A percentile compares a stretch with the other conserved stretches of the same genome.
Evolutionary conservation across 2,888 invertebrate species (phyloP).

Genomic region (Cephus pygmeus): DNA sequence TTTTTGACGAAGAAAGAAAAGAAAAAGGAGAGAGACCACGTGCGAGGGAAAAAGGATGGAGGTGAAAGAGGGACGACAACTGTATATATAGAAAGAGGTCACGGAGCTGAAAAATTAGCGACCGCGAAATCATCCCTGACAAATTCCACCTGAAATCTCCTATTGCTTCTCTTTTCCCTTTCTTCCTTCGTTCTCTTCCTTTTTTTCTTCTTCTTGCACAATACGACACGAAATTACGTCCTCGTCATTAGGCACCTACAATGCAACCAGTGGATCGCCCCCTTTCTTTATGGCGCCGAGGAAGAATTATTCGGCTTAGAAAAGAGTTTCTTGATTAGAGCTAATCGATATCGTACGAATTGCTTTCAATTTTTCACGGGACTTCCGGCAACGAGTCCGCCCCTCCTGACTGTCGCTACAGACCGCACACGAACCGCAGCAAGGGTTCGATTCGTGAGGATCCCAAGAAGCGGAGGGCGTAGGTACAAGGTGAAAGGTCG

Average conservation of each 20-base stretch:
- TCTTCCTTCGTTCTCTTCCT: too few species aligned
- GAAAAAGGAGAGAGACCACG: neutral
- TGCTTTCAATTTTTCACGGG: neutral
- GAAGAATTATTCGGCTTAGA: neutral
- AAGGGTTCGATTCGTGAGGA: neutral
- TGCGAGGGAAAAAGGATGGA: neutral
- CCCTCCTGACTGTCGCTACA: neutral
- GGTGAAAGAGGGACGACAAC: neutral
- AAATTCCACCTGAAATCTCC: neutral
- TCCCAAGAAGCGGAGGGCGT: neutral
- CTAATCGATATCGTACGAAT: neutral
- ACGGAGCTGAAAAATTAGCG: neutral
- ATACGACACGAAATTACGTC: neutral
- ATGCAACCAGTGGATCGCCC: neutral
- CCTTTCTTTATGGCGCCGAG: neutral
- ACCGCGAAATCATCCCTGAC: neutral
- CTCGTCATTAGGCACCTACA: neutral
- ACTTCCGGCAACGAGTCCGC: neutral
- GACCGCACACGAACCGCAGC: neutral
- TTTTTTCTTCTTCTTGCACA: neutral
- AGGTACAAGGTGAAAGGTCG: neutral
- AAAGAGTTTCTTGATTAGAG: neutral
- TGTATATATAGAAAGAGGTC: neutral
- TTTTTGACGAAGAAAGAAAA: neutral
- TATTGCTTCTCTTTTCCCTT: neutral